Evolutionary conservation across 2,113 vertebrate genomes (phyloP), one percentile per base, ranked within the genome.

Genomic region (Chiloscyllium plagiosum): DNA sequence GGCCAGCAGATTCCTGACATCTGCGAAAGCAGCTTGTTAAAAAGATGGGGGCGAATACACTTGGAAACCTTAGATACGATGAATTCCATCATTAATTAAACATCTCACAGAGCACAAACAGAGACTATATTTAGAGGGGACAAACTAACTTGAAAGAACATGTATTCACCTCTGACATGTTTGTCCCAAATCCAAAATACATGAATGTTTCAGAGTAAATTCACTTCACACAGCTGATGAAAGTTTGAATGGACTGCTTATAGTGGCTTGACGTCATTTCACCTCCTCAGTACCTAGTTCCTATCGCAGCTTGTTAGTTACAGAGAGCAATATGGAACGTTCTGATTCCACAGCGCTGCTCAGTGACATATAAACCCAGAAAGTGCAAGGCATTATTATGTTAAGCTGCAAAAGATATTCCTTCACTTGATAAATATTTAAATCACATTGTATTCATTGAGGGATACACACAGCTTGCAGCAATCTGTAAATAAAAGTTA

Each of bases 351-450:
- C 7, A 42, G 42, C 17, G 17, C 37, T 83, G 80, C 37, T 83
- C 80, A 22, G 37, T 47, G 80, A 37, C 42, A 83, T 83, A 37
- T 47, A 83, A 80, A 37, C 76, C 17, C 33, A 37, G 76, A 80
- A 83, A 83, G 37, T 83, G 80, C 80, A 83, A 83, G n/a, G 42
- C 37, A 83, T 83, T 83, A 42, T 83, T 83, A 83, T 83, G 80
- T 83, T 83, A 42, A 42, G 19, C 19, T 12, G 80, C 6, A 83
- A 83, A n/a, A 80, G 42, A 47, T 17, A 83, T 83, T 42, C 80
- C 42, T 83, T 6, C 37, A 1, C 17, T 83, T 83, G 37, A 42
- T 83, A 83, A 83, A 47, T 83, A 83, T 83, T 47, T 42, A 83
- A 83, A 83, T 42, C 19, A 37, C 37, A 83, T 42, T 83, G 37